Percentiles rank a stretch among this genome's conserved stretches.
Conservation (phyloP, 2,888 invertebrate genomes). For the Anoncus sp. region DNA sequence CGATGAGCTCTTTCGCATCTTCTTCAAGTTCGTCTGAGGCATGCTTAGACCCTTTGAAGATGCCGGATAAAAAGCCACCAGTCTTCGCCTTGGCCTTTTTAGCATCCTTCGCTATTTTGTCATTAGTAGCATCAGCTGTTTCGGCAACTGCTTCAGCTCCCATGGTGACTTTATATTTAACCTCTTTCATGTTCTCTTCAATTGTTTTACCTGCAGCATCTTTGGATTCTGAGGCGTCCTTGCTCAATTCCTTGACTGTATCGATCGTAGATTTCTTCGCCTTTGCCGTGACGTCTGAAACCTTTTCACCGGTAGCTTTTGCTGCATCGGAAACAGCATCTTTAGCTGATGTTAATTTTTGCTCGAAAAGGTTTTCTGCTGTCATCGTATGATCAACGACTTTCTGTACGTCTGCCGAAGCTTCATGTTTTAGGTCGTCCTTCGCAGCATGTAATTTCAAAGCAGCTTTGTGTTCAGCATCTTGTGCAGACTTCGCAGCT, state of each 20-base stretch:
- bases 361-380: slow-evolving; percentile 82
- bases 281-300: slow-evolving; percentile 84
- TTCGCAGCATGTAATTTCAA: slow-evolving; percentile 47
- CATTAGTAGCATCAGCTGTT: slow-evolving; percentile 57
- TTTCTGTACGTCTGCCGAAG: slow-evolving; percentile 29
- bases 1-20: slow-evolving; percentile 5
- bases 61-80: slow-evolving; percentile 66
- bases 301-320: slow-evolving; percentile 71
- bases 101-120: slow-evolving; percentile 59
- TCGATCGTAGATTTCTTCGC: slow-evolving; percentile 82
- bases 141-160: slow-evolving; percentile 42
- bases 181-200: slow-evolving; percentile 55
- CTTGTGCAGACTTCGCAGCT: slow-evolving; percentile 40
- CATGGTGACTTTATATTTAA: slow-evolving; percentile 46
- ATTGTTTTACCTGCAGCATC: slow-evolving; percentile 63
- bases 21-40: slow-evolving; percentile 57
- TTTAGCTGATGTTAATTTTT: slow-evolving; percentile 74
- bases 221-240: slow-evolving; percentile 47
- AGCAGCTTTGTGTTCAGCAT: slow-evolving; percentile 73
- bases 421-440: slow-evolving; percentile 54
- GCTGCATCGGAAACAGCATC: slow-evolving; percentile 81
- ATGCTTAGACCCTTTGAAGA: slow-evolving; percentile 68
- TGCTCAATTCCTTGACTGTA: slow-evolving; percentile 44
- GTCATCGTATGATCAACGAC: slow-evolving; percentile 83
- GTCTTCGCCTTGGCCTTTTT: slow-evolving; percentile 65